These are phyloP conservation scores for Dendrophyllia cribrosa DNA, from an alignment of 64 coral and sea anemone species.

Conservation along the genomic window DNA sequence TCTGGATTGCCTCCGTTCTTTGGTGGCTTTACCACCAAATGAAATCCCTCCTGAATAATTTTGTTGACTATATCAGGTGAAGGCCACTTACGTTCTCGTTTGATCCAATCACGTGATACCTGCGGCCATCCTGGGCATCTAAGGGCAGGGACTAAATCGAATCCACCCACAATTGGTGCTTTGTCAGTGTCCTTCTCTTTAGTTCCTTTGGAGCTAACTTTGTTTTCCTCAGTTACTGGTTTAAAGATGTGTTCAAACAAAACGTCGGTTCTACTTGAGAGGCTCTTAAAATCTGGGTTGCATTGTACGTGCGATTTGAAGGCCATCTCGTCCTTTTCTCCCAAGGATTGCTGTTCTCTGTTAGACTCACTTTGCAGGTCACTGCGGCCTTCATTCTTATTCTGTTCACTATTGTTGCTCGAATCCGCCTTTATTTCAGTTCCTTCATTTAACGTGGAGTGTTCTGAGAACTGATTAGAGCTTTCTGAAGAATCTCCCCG, in stretches of 20 bases:
- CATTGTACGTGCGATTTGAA: too few relatives aligned
- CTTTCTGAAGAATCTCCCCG: too few relatives aligned
- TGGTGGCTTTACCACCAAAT: constrained; percentile 12
- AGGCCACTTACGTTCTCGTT: constrained; percentile 58
- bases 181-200: neutral
- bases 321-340: neutral
- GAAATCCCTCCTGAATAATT: neutral
- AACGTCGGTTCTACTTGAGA: neutral
- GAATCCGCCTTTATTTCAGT: neutral
- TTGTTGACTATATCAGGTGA: neutral
- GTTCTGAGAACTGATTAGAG: too few relatives aligned
- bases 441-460: too few relatives aligned
- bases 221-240: neutral
- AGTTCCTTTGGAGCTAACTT: neutral
- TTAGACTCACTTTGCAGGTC: neutral
- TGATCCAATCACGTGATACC: constrained; percentile 33
- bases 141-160: constrained; percentile 66
- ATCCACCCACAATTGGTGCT: neutral
- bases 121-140: constrained; percentile 60
- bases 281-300: neutral
- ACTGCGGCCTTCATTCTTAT: too few relatives aligned
- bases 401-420: neutral
- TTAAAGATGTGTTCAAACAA: neutral
- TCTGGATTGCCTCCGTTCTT: neutral
- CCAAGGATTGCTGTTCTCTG: neutral